These are phyloP conservation scores for Perithous albicinctus DNA, from an alignment of 2,888 invertebrate species.

Conservation along the genomic window DNA sequence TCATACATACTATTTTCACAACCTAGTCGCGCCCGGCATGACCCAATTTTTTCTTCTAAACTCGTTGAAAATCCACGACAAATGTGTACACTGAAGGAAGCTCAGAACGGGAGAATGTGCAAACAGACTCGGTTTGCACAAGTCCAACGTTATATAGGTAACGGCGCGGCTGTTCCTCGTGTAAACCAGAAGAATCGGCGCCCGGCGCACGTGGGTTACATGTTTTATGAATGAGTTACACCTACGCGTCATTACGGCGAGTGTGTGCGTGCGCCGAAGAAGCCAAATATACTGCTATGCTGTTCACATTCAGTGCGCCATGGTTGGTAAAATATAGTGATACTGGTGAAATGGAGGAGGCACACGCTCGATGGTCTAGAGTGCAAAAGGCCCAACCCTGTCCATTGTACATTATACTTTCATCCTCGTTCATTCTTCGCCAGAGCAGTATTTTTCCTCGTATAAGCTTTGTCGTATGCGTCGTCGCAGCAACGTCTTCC, in stretches of 20 bases:
- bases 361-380: slow-evolving; percentile 66
- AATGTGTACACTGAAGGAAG: not conserved
- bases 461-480: slow-evolving; percentile 63
- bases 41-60: slow-evolving; percentile 15
- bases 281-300: slow-evolving; percentile 73
- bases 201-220: slow-evolving; percentile 74
- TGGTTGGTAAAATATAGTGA: not conserved
- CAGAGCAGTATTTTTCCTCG: slow-evolving; percentile 42
- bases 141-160: slow-evolving; percentile 19
- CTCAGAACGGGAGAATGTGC: not conserved
- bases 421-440: slow-evolving; percentile 32
- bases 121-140: not conserved
- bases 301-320: slow-evolving; percentile 3
- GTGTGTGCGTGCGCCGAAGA: slow-evolving; percentile 59
- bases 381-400: slow-evolving; percentile 59
- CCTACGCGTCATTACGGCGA: slow-evolving; percentile 77
- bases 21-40: not conserved
- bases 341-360: slow-evolving; percentile 49
- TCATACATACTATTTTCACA: slow-evolving; percentile 16
- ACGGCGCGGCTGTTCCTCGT: slow-evolving; percentile 24
- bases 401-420: slow-evolving; percentile 57
- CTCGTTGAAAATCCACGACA: slow-evolving; percentile 20
- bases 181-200: slow-evolving; percentile 69
- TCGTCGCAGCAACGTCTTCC: slow-evolving; percentile 21
- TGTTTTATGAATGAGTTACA: slow-evolving; percentile 82